Evolutionary conservation across 2,113 vertebrate genomes (phyloP), one percentile per base, ranked within the genome.

Genomic region (Nipponia nippon): DNA sequence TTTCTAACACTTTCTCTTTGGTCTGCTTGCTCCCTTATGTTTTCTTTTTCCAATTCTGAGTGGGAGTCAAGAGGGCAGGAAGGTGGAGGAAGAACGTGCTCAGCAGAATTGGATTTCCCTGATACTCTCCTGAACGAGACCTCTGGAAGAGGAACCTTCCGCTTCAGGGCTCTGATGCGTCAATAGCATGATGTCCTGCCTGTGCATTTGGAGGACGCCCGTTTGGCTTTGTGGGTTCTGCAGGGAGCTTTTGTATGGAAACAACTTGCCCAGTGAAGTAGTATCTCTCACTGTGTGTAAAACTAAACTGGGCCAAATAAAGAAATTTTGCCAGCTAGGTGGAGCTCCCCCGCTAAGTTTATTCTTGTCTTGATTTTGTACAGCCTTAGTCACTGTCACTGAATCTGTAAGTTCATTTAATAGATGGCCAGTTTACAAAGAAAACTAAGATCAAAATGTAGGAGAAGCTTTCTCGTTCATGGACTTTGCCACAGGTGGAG

Each of bases 261-360:
- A 42, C 27, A 49, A 13, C 47, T 79, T 89, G 13, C 77, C 11
- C 3, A 1, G 25, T 30, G n/a, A 78, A 63, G 65, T 27, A 42
- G 40, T 49, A 7, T 83, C 22, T 91, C 36, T 65, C 18, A 32
- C 23, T 2, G 3, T 2, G 3, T 21, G 16, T 89, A 40, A 78
- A 79, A 82, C 65, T 95, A 72, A 96, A 92, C 65, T 89, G 97
- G 97, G 97, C 96, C 97, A 97, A 97, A 97, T 61, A 42, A 53
- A 52, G 94, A 91, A 61, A 69, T 85, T 85, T 79, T 95, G 95
- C 93, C 93, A 97, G 97, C 89, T 95, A 96, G 96, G 69, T 97
- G 97, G 95, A 95, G 97, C 94, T 97, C 94, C 96, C 95, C 95
- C 36, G 87, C 81, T 82, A 82, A 92, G 49, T 94, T 96, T 96